phyloP scores from a whole-genome alignment of 2,888 invertebrate species.

The Glomeris marginata region DNA sequence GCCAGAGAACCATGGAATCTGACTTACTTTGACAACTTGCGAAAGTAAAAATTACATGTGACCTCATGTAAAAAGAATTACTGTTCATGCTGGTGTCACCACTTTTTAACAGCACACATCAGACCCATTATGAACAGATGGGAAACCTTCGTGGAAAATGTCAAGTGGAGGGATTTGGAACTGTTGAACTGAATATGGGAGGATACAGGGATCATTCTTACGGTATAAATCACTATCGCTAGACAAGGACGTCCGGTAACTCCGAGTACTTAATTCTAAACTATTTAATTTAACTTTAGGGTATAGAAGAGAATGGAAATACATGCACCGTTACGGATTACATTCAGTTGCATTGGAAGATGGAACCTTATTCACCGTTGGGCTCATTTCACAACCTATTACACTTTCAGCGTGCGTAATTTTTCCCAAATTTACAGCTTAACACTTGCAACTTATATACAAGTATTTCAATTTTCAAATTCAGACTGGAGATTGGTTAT shows the following conservation, averaged over 20 bases:
- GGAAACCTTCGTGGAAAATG: slow-evolving; percentile 47
- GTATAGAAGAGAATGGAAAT: slow-evolving; percentile 51
- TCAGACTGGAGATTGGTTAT: slow-evolving; percentile 49
- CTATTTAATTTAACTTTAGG: slow-evolving; percentile 32
- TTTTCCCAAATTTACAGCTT: not conserved
- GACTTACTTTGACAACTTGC: slow-evolving; percentile 47
- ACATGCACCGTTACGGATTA: slow-evolving; percentile 61
- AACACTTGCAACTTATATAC: not conserved
- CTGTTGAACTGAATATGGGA: slow-evolving; percentile 38
- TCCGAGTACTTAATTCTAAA: not conserved
- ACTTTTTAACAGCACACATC: slow-evolving; percentile 47
- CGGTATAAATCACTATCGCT: slow-evolving; percentile 37
- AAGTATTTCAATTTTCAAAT: slow-evolving; percentile 19
- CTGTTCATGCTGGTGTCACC: slow-evolving; percentile 1
- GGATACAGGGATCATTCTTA: slow-evolving; percentile 69
- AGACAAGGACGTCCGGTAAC: not conserved
- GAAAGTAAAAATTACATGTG: slow-evolving; percentile 34
- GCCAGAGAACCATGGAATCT: slow-evolving; percentile 58
- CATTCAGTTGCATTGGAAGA: slow-evolving; percentile 59
- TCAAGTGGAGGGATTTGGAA: slow-evolving; percentile 35
- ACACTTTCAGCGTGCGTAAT: slow-evolving; percentile 40
- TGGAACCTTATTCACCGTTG: slow-evolving; percentile 50
- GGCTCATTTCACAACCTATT: slow-evolving; percentile 59
- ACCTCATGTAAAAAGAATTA: not conserved
- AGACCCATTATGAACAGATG: slow-evolving; percentile 71